These are phyloP conservation scores for Cerastoderma edule DNA, from an alignment of 2,888 invertebrate species.

Conservation along the genomic window DNA sequence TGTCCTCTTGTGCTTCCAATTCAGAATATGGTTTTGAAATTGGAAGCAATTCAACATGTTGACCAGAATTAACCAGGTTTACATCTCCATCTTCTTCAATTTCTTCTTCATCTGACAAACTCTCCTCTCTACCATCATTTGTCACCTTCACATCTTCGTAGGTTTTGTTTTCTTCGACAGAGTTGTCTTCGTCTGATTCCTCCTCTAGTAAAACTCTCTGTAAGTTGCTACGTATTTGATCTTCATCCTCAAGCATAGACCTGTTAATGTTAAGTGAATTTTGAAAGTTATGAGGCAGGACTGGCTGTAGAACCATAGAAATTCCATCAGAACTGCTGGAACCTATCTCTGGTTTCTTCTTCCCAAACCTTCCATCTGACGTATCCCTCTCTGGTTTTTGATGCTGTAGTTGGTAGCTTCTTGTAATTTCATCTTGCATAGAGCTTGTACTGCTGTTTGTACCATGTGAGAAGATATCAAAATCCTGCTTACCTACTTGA, in stretches of 20 bases:
- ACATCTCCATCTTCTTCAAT: not conserved
- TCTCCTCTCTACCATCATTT: not conserved
- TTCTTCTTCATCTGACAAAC: constrained; percentile 14
- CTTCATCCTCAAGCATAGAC: constrained; percentile 54
- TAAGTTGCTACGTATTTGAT: constrained; percentile 46
- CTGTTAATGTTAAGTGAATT: constrained; percentile 48
- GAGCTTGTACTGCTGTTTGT: constrained; percentile 46
- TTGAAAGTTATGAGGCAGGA: constrained; percentile 40
- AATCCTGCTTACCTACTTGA: constrained; percentile 30
- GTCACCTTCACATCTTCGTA: not conserved
- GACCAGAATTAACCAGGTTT: no score
- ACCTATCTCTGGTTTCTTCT: not conserved
- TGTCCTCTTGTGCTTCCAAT: no score
- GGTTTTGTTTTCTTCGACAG: not conserved
- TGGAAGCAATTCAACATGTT: constrained; percentile 9
- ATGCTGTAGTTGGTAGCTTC: constrained; percentile 46
- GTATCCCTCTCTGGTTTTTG: constrained; percentile 24
- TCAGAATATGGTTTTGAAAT: no score
- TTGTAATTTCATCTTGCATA: constrained; percentile 60
- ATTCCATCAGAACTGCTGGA: constrained; percentile 21
- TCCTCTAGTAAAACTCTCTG: constrained; percentile 48
- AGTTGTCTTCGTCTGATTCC: constrained; percentile 39
- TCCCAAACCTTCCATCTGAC: not conserved
- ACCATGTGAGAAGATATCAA: constrained; percentile 39
- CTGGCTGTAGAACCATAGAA: constrained; percentile 43